phyloP scores from a whole-genome alignment of 2,888 invertebrate genomes.

The Habrosyne pyritoides region DNA sequence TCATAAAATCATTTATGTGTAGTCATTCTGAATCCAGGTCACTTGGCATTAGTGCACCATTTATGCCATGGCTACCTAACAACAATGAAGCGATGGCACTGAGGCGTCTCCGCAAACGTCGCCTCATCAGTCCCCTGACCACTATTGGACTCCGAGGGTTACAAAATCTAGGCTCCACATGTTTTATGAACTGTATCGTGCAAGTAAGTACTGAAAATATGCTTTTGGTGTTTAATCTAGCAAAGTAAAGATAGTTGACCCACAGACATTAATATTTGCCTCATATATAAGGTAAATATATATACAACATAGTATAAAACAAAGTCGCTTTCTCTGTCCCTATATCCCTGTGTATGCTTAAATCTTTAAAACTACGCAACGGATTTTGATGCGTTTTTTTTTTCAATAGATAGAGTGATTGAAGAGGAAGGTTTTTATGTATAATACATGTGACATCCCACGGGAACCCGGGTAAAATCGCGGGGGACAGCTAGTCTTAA shows the following conservation, averaged over 20 bases:
- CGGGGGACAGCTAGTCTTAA: too few species aligned
- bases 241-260: neutral
- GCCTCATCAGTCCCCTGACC: slow-evolving; percentile 91
- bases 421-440: too few species aligned
- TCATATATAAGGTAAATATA: too few species aligned
- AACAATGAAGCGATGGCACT: slow-evolving; percentile 90
- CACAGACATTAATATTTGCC: neutral
- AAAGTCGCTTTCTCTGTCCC: too few species aligned
- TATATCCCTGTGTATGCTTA: too few species aligned
- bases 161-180: slow-evolving; percentile 98
- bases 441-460: too few species aligned
- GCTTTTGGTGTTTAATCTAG: neutral
- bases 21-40: slow-evolving; percentile 57
- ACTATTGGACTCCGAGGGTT: slow-evolving; percentile 96
- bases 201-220: slow-evolving; percentile 80
- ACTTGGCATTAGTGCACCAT: slow-evolving; percentile 84
- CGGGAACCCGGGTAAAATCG: too few species aligned
- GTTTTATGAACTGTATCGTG: slow-evolving; percentile 99
- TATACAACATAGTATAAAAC: too few species aligned
- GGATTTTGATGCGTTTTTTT: too few species aligned
- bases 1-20: neutral
- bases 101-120: slow-evolving; percentile 89
- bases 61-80: slow-evolving; percentile 91
- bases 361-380: too few species aligned
- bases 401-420: too few species aligned